phyloP scores from a whole-genome alignment of 2,797 vertebrate genomes.

The Premnoplex brunnescens region DNA sequence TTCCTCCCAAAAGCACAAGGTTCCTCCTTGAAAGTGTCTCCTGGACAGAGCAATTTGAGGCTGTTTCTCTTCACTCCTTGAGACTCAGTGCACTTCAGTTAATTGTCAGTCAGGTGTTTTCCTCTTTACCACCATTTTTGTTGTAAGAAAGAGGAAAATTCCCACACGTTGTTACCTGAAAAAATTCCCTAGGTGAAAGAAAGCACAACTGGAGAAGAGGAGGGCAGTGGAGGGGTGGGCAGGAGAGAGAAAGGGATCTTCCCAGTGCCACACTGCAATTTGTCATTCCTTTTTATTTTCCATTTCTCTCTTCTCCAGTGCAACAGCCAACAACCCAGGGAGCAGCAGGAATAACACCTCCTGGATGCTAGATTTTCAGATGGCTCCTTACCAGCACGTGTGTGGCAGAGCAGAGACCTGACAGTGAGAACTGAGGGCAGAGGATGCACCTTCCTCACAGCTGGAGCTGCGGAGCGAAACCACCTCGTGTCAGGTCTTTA shows the following conservation, averaged over 20 bases:
- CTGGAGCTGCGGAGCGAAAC: background rate
- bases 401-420: slow-evolving; percentile 35
- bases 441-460: background rate
- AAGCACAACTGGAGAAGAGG: background rate
- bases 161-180: background rate
- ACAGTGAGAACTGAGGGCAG: background rate
- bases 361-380: background rate
- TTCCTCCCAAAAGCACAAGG: background rate
- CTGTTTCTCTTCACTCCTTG: background rate
- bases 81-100: background rate
- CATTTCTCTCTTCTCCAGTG: slow-evolving; percentile 28
- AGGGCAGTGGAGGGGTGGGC: background rate
- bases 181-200: background rate
- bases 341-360: background rate
- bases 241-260: background rate
- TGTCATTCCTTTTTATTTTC: background rate
- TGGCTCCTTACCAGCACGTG: background rate
- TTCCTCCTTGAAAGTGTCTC: background rate
- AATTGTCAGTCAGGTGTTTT: background rate
- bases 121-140: background rate
- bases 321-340: background rate
- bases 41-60: background rate
- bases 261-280: background rate
- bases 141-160: background rate
- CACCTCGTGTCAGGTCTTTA: slow-evolving; percentile 32